Base-by-base conservation (phyloP, 2,797 vertebrate species). In the Brachymystax lenok region DNA sequence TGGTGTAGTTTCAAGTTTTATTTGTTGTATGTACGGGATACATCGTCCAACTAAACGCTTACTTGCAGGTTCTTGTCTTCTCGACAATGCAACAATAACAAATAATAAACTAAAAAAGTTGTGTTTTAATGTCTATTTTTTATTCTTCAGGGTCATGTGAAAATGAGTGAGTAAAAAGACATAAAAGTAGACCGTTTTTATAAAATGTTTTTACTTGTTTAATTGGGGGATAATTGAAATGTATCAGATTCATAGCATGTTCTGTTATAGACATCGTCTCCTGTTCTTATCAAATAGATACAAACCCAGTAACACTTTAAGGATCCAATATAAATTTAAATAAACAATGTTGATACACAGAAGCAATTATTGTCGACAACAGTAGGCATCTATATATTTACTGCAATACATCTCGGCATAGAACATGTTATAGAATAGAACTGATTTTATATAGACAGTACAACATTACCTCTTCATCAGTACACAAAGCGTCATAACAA, bases 141-240 rank as follows among this genome's bases (percentile, higher is more conserved):
- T 40, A 40, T 17, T 33, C 4, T 33, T 68, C 17, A 14, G 12
- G 13, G 27, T 69, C 2, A 19, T n/a, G 1, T 19, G 17, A 69
- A 66, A 28, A 3, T 19, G 16, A 33, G 6, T n/a, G n/a, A 59
- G 56, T 12, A 64, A 59, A 74, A 30, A 73, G 79, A 33, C 5
- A 79, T n/a, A 51, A 46, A 46, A 46, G 0, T 17, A 52, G 19
- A 5, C 1, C 0, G 81, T 76, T 80, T 85, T 92, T 91, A 92
- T 90, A 86, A 92, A 91, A 91, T 74, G 27, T 84, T 89, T 91
- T 92, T 90, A 90, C 90, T 92, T 33, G 6, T 89, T 87, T 88
- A 90, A 89, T 85, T 74, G 80, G 89, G 89, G 87, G 84, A 87
- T 92, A 92, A 92, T 76, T 93, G 92, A 92, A 93, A 92, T 91